Evolutionary conservation across 2,797 vertebrate species (phyloP).

Genomic region (Sylvia borin): DNA sequence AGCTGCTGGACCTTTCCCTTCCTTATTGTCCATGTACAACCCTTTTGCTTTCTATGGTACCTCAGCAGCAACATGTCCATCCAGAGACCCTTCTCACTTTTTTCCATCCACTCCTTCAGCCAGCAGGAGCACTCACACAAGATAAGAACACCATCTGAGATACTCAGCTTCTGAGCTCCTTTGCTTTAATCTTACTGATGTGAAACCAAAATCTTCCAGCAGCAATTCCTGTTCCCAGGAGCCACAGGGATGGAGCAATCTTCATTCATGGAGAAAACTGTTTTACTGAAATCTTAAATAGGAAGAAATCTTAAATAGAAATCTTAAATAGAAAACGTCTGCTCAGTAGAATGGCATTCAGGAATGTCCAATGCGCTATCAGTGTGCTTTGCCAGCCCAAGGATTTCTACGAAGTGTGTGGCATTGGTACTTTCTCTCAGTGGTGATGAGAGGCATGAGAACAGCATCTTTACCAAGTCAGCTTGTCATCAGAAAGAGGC

Average conservation of each 20-base stretch:
- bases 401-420: not conserved
- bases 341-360: not conserved
- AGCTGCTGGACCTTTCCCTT: not conserved
- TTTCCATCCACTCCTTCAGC: not conserved
- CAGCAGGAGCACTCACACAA: not conserved
- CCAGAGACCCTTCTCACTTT: fast-evolving
- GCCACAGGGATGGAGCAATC: not conserved
- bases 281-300: not conserved
- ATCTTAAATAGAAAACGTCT: not conserved
- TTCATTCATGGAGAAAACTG: fast-evolving
- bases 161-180: not conserved
- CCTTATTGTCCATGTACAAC: fast-evolving
- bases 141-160: not conserved
- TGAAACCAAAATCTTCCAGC: not conserved
- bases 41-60: not conserved
- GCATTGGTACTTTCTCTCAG: not conserved
- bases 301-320: no score
- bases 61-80: not conserved
- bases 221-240: not conserved
- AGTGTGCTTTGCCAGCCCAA: not conserved
- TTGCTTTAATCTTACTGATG: not conserved
- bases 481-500: not conserved
- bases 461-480: not conserved
- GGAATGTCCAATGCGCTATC: not conserved
- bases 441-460: not conserved